Evolutionary conservation across 2,888 invertebrate genomes (phyloP).

Genomic region (Neelides folsomi): DNA sequence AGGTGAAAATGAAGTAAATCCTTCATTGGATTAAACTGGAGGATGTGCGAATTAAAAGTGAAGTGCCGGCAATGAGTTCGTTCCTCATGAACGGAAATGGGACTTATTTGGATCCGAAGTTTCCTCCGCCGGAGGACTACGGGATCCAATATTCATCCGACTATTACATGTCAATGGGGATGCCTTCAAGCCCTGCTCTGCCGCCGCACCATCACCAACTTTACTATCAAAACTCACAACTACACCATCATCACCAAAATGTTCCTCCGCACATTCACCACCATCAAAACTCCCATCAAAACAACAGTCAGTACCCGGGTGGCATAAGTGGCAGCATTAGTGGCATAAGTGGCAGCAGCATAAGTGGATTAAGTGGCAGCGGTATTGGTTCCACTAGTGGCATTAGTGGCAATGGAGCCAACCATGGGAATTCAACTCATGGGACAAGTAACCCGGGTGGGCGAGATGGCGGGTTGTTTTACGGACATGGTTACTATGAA

Average conservation of each 20-base stretch:
- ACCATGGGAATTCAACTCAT: constrained; percentile 49
- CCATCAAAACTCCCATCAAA: constrained; percentile 16
- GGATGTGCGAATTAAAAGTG: too few species aligned
- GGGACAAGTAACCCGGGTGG: constrained; percentile 33
- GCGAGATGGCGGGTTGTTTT: constrained; percentile 41
- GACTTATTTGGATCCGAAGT: constrained; percentile 42
- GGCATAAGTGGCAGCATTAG: too few species aligned
- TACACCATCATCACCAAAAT: constrained; percentile 45
- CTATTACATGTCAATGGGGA: constrained; percentile 22
- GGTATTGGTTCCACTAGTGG: constrained; percentile 38
- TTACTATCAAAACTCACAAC: constrained; percentile 8
- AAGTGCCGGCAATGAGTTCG: constrained; percentile 23
- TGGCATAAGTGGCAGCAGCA: neutral
- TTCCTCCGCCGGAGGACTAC: constrained; percentile 35
- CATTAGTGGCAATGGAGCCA: constrained; percentile 48
- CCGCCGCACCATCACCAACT: constrained; percentile 13
- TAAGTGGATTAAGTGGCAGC: constrained; percentile 3
- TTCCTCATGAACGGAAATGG: constrained; percentile 31
- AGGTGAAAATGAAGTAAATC: too few species aligned
- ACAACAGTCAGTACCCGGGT: too few species aligned
- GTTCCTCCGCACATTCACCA: constrained; percentile 44
- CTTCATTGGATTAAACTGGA: too few species aligned
- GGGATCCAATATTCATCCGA: constrained; percentile 25
- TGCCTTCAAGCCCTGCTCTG: constrained; percentile 3
- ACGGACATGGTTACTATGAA: constrained; percentile 35